Percentiles rank a stretch among this genome's conserved stretches.
Conservation (phyloP, 92 coral and sea anemone genomes). For the Phenganax subtilis region DNA sequence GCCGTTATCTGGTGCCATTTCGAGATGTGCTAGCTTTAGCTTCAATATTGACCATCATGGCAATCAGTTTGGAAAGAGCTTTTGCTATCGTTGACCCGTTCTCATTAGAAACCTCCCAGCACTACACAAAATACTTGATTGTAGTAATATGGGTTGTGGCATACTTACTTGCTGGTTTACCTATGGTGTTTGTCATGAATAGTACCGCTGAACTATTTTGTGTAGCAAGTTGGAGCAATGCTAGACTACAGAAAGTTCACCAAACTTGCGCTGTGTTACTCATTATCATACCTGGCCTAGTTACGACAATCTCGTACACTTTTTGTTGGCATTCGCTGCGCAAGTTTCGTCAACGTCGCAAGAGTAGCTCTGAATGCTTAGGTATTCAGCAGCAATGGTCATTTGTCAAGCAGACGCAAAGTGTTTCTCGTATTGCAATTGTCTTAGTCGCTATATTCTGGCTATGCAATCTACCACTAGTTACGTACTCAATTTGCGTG, state of each 20-base stretch:
- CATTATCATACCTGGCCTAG: conserved; percentile 22
- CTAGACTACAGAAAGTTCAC: conserved; percentile 1
- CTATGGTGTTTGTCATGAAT: conserved; percentile 21
- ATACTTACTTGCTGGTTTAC: conserved; percentile 28
- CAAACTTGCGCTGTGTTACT: conserved; percentile 7
- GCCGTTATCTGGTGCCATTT: conserved; percentile 31
- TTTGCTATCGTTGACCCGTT: conserved; percentile 44
- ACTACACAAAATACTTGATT: conserved; percentile 12
- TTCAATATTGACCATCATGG: conserved; percentile 67
- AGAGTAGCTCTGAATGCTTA: not conserved
- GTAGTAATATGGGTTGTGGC: conserved; percentile 16
- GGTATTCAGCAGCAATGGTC: conserved; percentile 28
- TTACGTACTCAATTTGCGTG: conserved; percentile 6
- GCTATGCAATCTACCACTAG: conserved; percentile 32
- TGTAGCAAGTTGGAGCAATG: not conserved
- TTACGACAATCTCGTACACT: conserved; percentile 26
- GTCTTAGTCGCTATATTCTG: conserved; percentile 20
- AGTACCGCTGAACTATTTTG: conserved; percentile 1
- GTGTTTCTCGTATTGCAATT: conserved; percentile 30
- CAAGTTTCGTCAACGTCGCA: conserved; percentile 31
- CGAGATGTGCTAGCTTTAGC: conserved; percentile 28
- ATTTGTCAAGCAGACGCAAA: conserved; percentile 32
- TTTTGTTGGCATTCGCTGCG: conserved; percentile 21
- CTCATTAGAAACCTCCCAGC: conserved; percentile 21
- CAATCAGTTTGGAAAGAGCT: conserved; percentile 73